A percentile compares a stretch with the other conserved stretches of the same genome.
phyloP scores from a whole-genome alignment of 2,113 vertebrate genomes.

The Suricata suricatta region DNA sequence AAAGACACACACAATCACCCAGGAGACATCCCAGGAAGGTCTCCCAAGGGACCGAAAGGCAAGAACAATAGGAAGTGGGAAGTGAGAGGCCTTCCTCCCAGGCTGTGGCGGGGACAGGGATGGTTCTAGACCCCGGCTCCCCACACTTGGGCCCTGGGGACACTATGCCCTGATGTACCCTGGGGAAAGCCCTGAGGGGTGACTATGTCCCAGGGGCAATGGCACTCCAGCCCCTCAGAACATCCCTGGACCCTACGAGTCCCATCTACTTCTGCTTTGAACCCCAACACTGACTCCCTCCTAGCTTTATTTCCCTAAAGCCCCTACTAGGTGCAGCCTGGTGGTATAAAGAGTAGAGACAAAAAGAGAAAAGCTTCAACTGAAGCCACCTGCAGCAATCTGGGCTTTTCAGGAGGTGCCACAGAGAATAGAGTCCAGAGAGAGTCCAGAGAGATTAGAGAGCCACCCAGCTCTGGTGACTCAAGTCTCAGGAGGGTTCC shows the following conservation, averaged over 20 bases:
- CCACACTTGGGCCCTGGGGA: accelerated
- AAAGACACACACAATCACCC: neutral
- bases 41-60: neutral
- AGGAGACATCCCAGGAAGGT: neutral
- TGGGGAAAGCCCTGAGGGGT: neutral
- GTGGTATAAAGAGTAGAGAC: neutral
- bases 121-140: neutral
- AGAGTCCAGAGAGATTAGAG: neutral
- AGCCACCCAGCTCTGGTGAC: neutral
- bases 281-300: neutral
- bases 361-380: neutral
- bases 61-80: neutral
- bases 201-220: neutral
- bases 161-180: accelerated
- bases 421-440: no score
- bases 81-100: accelerated
- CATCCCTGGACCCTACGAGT: neutral
- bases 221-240: neutral
- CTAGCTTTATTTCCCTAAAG: neutral
- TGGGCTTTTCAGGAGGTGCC: neutral
- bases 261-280: neutral
- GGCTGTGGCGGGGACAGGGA: neutral
- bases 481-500: neutral
- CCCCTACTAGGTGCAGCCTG: neutral
- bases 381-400: neutral